Base-by-base conservation (phyloP, 2,797 vertebrate species). In the Characodon lateralis region DNA sequence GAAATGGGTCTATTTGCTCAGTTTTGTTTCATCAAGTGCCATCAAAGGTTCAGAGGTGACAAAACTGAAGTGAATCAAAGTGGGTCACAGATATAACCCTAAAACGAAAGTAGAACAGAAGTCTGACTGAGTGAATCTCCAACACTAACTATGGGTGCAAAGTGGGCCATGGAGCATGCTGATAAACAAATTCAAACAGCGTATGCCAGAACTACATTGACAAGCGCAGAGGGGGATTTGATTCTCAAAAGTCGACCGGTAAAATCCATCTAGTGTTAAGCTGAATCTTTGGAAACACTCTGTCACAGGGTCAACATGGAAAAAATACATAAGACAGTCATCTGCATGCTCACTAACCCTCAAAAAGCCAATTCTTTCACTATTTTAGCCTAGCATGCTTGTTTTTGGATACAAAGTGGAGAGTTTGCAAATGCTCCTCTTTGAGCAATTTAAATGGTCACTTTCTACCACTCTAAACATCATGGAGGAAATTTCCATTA, bases 101-200 rank as follows among this genome's bases (percentile, higher is more conserved):
- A 86, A 85, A 76, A 76, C 87, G 84, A 89, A 95, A 94, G 85
- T 95, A 85, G 94, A 93, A 88, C 93, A 94, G 89, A 83, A 80
- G 86, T 89, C 93, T 91, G 86, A 92, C 92, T 91, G 94, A 90
- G 93, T 91, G 92, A 90, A 86, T 90, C 90, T 91, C 85, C 83
- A 77, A 89, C 81, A 89, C 84, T 86, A 89, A 87, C 92, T 86
- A 84, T 88, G 88, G 87, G 81, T 85, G 88, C 88, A 94, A 48
- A 93, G 71, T 94, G 93, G 93, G 93, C 90, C 92, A 93, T 84
- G 88, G 89, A 88, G 88, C 94, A 94, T 71, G 94, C 94, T 94
- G 94, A 86, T 94, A 91, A 87, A 90, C 88, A 93, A 91, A 94
- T 95, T 90, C 83, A 88, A 92, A 89, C 85, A 74, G 79, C 83